Conservation (phyloP, 1,140 invertebrate genomes). For the Thaumetopoea pityocampa region DNA sequence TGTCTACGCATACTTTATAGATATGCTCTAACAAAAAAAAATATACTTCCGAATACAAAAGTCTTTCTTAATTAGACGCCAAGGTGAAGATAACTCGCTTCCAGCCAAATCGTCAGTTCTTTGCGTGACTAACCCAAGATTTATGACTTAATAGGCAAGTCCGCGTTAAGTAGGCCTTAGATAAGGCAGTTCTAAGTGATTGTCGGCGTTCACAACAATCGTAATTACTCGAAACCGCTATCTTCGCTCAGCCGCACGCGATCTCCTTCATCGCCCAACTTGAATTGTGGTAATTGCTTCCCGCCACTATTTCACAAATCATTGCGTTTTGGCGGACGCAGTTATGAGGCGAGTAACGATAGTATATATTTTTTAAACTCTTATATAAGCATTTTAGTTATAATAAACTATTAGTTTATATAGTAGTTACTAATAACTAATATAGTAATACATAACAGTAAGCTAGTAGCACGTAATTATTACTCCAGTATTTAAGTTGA, state of each 20-base stretch:
- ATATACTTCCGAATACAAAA: no score
- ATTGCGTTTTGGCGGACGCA: conserved; percentile 8
- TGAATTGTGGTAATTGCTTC: conserved; percentile 57
- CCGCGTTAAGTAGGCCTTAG: conserved; percentile 68
- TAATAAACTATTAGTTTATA: no score
- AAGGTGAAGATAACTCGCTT: conserved; percentile 55
- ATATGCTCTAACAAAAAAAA: no score
- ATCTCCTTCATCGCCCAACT: conserved; percentile 56
- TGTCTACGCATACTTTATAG: no score
- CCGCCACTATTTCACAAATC: conserved; percentile 20
- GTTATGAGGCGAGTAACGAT: background rate
- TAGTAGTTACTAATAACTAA: no score
- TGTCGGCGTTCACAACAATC: conserved; percentile 72
- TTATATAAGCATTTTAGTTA: no score
- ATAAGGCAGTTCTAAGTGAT: conserved; percentile 73
- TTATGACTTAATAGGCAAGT: conserved; percentile 71
- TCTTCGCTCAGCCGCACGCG: conserved; percentile 59
- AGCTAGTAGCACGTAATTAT: no score
- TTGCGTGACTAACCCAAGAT: conserved; percentile 64
- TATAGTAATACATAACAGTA: no score
- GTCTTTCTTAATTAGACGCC: conserved; percentile 46
- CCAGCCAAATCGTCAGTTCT: conserved; percentile 57
- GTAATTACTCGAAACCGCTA: conserved; percentile 71
- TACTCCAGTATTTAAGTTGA: no score
- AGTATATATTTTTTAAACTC: background rate